Evolutionary conservation across 2,797 vertebrate genomes (phyloP), one percentile per base, ranked within the genome.

Genomic region (Enteromius thamalakanensis): DNA sequence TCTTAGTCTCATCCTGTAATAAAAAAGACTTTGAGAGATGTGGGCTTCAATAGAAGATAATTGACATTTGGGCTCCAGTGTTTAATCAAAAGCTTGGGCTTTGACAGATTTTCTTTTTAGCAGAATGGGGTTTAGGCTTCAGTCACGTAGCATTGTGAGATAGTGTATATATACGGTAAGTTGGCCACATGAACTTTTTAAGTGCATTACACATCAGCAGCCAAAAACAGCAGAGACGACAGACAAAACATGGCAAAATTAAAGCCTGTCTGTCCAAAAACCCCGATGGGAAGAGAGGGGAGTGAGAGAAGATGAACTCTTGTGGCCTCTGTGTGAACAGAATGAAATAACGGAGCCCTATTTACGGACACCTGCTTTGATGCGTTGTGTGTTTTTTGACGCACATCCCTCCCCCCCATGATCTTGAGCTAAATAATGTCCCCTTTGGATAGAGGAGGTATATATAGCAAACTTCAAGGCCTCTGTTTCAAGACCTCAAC

Each of bases 341-440:
- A 32, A 32, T 79, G 8, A 71, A 51, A 34, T 76, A 64, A n/a
- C 21, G 1, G 45, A 78, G 19, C 26, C 67, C 68, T 68, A 55
- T 80, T 81, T 79, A 78, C 3, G 42, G 81, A 87, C 90, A 90
- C 90, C 91, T 92, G 90, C 87, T 84, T 80, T 19, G 29, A 83
- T 69, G 64, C 11, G 32, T 37, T 29, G 14, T n/a, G 42, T 78
- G 86, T 72, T 29, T 89, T 91, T 90, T 92, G 92, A 92, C 87
- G 87, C 91, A 91, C 90, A 90, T 91, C 90, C 89, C 84, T 64
- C 29, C 80, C 70, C 11, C 72, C 72, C 81, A 12, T 85, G 65
- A 87, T 81, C 79, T 85, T 60, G n/a, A 29, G 10, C 6, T 82
- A 40, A 81, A 84, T 69, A 85, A 87, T 80, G 72, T 72, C 80